Percentiles rank a stretch among this genome's conserved stretches.
These are phyloP conservation scores for Calypte anna DNA, from an alignment of 2,113 vertebrate species.

Conservation along the genomic window DNA sequence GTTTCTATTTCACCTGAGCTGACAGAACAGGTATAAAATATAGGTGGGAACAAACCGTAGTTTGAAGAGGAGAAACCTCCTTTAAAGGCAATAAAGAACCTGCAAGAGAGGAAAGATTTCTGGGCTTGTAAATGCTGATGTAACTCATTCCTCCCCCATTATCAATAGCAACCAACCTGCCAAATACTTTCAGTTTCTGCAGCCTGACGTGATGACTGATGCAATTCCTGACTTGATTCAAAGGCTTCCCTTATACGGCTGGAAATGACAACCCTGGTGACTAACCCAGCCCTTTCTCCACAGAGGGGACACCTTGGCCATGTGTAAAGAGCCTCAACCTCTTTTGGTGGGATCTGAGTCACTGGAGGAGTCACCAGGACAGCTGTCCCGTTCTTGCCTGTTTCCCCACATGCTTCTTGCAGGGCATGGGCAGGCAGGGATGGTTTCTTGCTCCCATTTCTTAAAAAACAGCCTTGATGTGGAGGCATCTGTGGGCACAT, in stretches of 20 bases:
- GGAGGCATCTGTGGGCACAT: fast-evolving
- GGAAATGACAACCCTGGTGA: not conserved
- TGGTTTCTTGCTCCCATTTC: not conserved
- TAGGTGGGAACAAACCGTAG: fast-evolving
- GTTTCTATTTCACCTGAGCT: not conserved
- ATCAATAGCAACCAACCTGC: not conserved
- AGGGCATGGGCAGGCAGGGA: not conserved
- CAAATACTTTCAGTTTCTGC: not conserved
- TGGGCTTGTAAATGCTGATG: not conserved
- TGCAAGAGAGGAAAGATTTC: not conserved
- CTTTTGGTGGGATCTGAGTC: constrained; percentile 34
- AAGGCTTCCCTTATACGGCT: constrained; percentile 2
- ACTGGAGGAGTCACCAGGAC: constrained; percentile 16
- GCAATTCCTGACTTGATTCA: not conserved
- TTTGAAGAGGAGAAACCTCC: not conserved
- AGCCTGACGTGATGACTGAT: not conserved
- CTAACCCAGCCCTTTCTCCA: not conserved
- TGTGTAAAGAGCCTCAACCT: not conserved
- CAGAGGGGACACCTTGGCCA: not conserved
- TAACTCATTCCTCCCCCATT: not conserved
- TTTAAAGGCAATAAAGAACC: not conserved
- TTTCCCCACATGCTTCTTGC: not conserved
- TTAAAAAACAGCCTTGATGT: not conserved
- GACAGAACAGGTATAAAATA: not conserved
- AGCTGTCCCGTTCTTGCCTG: not conserved